phyloP scores from a whole-genome alignment of 2,113 vertebrate genomes.

The Sander vitreus region DNA sequence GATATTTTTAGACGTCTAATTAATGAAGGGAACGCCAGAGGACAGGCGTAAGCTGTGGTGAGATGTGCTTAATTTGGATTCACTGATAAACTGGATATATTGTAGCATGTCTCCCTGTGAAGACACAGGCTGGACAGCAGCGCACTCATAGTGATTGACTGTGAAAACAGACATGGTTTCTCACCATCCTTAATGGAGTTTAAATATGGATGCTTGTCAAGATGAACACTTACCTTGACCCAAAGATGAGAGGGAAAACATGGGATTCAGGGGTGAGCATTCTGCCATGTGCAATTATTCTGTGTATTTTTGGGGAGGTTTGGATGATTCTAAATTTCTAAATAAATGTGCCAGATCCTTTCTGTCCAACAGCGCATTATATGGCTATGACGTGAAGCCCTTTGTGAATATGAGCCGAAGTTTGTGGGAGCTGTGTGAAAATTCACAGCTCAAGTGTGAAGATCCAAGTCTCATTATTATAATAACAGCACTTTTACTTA shows the following conservation, averaged over 20 bases:
- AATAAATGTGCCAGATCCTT: not conserved
- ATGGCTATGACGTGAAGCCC: not conserved
- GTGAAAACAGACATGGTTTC: constrained; percentile 18
- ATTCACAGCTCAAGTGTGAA: constrained; percentile 53
- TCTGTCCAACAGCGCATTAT: not conserved
- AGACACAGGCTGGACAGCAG: constrained; percentile 18
- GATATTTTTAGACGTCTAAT: constrained; percentile 87
- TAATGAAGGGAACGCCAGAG: constrained; percentile 79
- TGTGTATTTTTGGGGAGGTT: not conserved
- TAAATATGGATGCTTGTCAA: not conserved
- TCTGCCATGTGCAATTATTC: not conserved
- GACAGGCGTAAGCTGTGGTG: constrained; percentile 79
- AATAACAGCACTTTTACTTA: constrained; percentile 10
- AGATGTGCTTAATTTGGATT: constrained; percentile 81
- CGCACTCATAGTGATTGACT: not conserved
- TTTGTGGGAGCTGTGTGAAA: constrained; percentile 45
- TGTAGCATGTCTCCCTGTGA: constrained; percentile 48
- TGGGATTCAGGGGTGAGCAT: not conserved
- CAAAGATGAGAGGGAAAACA: not conserved
- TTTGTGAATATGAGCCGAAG: constrained; percentile 1
- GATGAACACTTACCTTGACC: constrained; percentile 11
- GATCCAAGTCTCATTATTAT: constrained; percentile 23
- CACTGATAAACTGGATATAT: constrained; percentile 74
- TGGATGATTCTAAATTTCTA: not conserved
- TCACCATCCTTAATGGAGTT: constrained; percentile 3